Evolutionary conservation across 2,113 vertebrate genomes (phyloP), one percentile per base, ranked within the genome.

Genomic region (Oncorhynchus keta): DNA sequence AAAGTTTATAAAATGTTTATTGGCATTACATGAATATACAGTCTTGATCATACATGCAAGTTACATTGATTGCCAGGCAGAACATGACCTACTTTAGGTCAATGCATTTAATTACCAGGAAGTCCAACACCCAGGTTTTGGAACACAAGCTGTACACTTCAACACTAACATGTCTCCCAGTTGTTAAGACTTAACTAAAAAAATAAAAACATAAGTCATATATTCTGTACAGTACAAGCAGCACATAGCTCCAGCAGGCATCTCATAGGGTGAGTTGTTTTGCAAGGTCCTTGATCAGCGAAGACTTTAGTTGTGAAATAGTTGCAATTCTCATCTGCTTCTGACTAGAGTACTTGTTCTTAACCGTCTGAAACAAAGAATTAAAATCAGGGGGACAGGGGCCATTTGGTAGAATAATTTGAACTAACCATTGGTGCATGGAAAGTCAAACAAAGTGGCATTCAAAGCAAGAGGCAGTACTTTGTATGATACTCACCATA

Each of bases 291-390:
- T 91, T 86, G 73, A 96, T 70, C 1, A 92, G 0, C 0, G 87
- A 75, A 2, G 93, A 95, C 11, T 94, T 91, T 0, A 97, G 93
- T 68, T 94, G 90, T 1, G 92, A 22, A 68, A 88, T 84, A 1
- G 74, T 80, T 39, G 95, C 97, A 76, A 97, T 94, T 81, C 88
- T 92, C 76, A 83, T 82, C 22, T 93, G 81, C 16, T 89, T 94
- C 0, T 86, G 92, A 11, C 88, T 90, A 0, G 94, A 84, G 16
- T 96, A 97, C 72, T 98, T 99, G 0, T 90, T 94, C 85, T 94
- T 95, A 24, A 97, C 76, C 8, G 95, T 88, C 96, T 97, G 79
- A 8, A 45, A 66, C 1, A 48, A 5, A 26, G 32, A 39, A 8
- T 39, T 39, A 64, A 68, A 22, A 22, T 71, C 6, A 76, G 9